Conservation (phyloP, 2,113 vertebrate species). For the Podilymbus podiceps region DNA sequence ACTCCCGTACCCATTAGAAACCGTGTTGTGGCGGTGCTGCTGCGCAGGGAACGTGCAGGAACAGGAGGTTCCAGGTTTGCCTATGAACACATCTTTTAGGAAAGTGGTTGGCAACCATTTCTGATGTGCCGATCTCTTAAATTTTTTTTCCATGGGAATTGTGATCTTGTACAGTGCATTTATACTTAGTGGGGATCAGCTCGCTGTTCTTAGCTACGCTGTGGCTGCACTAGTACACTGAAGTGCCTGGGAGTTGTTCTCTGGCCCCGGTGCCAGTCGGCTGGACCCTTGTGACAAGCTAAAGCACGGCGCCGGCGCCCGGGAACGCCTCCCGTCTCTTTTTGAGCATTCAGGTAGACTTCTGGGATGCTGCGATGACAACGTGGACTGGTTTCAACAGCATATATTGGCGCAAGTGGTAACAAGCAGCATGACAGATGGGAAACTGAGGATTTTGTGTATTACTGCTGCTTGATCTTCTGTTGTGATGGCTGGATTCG, state of each 20-base stretch:
- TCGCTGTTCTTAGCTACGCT: not conserved
- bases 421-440: fast-evolving
- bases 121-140: fast-evolving
- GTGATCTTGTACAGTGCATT: not conserved
- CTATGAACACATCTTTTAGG: not conserved
- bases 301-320: fast-evolving
- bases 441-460: not conserved
- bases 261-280: fast-evolving
- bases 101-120: not conserved
- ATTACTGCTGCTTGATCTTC: too few species aligned
- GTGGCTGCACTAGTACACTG: fast-evolving
- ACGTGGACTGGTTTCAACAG: not conserved
- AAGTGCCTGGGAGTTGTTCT: not conserved
- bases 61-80: not conserved
- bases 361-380: not conserved
- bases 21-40: fast-evolving
- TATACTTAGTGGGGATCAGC: not conserved
- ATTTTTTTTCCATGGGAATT: not conserved
- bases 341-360: not conserved
- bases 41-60: not conserved
- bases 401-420: not conserved
- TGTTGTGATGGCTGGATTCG: fast-evolving
- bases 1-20: not conserved
- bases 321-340: fast-evolving
- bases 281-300: too few species aligned